These are phyloP conservation scores for Pituophis catenifer DNA, from an alignment of 2,113 vertebrate species.

Conservation along the genomic window DNA sequence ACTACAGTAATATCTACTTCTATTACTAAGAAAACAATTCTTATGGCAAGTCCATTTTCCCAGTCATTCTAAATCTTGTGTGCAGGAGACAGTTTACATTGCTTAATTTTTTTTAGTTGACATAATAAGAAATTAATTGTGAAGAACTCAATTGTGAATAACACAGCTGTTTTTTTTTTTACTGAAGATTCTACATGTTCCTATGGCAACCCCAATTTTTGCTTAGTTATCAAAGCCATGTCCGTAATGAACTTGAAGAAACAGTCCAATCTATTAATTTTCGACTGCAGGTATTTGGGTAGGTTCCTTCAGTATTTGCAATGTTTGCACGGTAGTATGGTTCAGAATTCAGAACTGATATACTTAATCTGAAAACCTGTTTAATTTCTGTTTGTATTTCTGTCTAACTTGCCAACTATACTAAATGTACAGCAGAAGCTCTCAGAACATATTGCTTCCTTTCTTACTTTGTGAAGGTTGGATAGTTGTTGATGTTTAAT, in stretches of 20 bases:
- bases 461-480: slow-evolving; percentile 90
- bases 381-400: neutral
- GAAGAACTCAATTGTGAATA: neutral
- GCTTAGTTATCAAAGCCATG: neutral
- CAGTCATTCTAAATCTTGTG: neutral
- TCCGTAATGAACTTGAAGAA: neutral
- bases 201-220: neutral
- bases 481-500: slow-evolving; percentile 96
- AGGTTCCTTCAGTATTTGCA: neutral
- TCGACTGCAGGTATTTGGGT: neutral
- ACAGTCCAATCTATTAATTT: neutral
- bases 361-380: neutral
- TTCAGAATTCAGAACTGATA: neutral
- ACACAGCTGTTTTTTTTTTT: neutral
- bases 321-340: neutral
- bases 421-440: neutral
- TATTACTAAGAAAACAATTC: neutral
- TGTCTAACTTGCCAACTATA: neutral
- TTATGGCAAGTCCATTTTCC: neutral
- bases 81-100: neutral
- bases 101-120: neutral
- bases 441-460: neutral
- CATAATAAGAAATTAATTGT: neutral
- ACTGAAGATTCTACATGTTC: neutral
- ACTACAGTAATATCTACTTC: neutral